Conservation (phyloP, 2,113 vertebrate genomes). For the Heterocephalus glaber region DNA sequence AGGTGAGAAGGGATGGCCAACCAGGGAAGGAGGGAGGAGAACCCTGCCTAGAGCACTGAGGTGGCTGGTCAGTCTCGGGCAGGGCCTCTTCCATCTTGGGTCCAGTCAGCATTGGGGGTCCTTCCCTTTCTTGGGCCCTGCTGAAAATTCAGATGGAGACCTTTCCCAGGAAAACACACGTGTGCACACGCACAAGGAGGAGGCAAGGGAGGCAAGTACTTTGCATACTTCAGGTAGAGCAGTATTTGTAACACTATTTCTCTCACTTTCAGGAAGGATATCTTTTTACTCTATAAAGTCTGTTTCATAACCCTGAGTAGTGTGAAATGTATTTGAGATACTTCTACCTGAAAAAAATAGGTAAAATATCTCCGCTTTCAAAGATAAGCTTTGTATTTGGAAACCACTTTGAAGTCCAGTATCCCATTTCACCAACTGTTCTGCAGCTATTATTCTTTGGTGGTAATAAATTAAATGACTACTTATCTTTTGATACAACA, state of each 20-base stretch:
- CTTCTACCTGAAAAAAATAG: background rate
- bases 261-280: background rate
- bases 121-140: background rate
- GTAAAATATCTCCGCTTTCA: background rate
- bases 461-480: background rate
- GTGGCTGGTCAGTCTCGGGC: background rate
- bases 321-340: conserved; percentile 5
- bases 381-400: conserved; percentile 2
- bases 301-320: background rate
- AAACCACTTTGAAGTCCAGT: conserved; percentile 9
- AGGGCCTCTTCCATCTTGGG: background rate
- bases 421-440: background rate
- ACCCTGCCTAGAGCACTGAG: fast-evolving
- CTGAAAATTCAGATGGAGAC: background rate
- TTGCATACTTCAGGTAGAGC: background rate
- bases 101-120: background rate
- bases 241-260: background rate
- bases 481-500: background rate
- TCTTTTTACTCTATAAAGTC: conserved; percentile 8
- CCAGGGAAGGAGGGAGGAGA: background rate
- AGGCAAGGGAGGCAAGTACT: background rate
- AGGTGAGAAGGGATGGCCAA: background rate
- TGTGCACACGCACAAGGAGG: background rate
- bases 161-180: background rate
- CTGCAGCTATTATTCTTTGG: background rate